Conservation (phyloP, 2,888 invertebrate genomes). For the Sminthurinus aureus region DNA sequence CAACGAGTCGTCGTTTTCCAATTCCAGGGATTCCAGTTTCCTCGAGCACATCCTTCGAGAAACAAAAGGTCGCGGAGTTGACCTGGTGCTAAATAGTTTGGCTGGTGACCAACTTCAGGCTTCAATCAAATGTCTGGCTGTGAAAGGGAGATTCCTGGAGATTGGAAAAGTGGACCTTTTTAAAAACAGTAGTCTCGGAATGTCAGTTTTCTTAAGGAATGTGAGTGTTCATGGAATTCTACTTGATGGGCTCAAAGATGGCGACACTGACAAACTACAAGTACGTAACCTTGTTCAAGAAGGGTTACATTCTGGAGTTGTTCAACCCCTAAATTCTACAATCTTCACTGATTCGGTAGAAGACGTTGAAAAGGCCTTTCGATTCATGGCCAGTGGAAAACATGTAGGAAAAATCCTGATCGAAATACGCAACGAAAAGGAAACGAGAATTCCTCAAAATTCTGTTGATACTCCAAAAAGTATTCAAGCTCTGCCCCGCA, state of each 20-base stretch:
- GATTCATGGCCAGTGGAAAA: too few relatives aligned
- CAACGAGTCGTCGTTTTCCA: constrained; percentile 81
- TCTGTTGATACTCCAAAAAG: background rate
- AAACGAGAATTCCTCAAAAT: background rate
- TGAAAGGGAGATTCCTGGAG: constrained; percentile 94
- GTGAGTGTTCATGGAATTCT: constrained; percentile 98
- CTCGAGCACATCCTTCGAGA: too few relatives aligned
- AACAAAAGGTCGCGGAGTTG: constrained; percentile 90
- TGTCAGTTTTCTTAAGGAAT: constrained; percentile 95
- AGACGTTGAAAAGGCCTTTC: too few relatives aligned
- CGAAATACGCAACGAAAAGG: constrained; percentile 61
- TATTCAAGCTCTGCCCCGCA: constrained; percentile 66
- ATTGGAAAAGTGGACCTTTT: constrained; percentile 98
- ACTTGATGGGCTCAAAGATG: constrained; percentile 81
- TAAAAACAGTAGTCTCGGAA: constrained; percentile 86
- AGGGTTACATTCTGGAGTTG: constrained; percentile 87
- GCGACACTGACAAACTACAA: constrained; percentile 74
- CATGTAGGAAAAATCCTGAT: constrained; percentile 78
- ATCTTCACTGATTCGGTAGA: constrained; percentile 85
- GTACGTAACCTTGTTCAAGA: constrained; percentile 81
- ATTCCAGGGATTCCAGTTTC: too few relatives aligned
- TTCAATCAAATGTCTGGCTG: constrained; percentile 88
- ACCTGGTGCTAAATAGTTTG: constrained; percentile 93
- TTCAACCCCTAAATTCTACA: constrained; percentile 84
- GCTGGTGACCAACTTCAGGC: constrained; percentile 94